phyloP scores from a whole-genome alignment of 2,888 invertebrate species.

The Phalera bucephala region DNA sequence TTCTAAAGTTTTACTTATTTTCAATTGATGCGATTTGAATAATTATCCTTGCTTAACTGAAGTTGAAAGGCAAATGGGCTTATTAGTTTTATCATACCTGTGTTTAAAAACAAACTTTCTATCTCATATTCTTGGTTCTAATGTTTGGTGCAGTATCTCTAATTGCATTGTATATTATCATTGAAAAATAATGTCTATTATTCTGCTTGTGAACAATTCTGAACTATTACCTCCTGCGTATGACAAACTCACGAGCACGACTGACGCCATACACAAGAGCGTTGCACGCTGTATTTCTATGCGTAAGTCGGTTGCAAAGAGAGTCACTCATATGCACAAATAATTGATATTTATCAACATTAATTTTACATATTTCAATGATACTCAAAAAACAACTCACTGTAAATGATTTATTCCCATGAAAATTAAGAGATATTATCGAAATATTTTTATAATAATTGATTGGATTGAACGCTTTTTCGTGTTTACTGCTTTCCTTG shows the following conservation, averaged over 20 bases:
- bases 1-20: constrained; percentile 39
- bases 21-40: constrained; percentile 50
- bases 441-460: constrained; percentile 74
- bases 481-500: constrained; percentile 85
- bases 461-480: constrained; percentile 84
- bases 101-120: constrained; percentile 63
- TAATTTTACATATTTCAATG: constrained; percentile 57
- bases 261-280: too few relatives aligned
- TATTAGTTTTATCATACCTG: constrained; percentile 61
- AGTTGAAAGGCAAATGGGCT: constrained; percentile 75
- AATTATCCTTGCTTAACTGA: constrained; percentile 59
- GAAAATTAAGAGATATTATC: constrained; percentile 66
- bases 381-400: constrained; percentile 82
- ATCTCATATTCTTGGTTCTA: constrained; percentile 75
- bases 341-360: constrained; percentile 48
- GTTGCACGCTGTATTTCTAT: too few relatives aligned
- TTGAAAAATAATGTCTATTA: constrained; percentile 66
- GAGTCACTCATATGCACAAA: constrained; percentile 57
- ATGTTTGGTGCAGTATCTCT: constrained; percentile 81
- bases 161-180: constrained; percentile 81
- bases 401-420: constrained; percentile 60
- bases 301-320: neutral
- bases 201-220: constrained; percentile 55
- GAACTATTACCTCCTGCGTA: constrained; percentile 50
- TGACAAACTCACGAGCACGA: constrained; percentile 57